phyloP scores from a whole-genome alignment of 2,113 vertebrate genomes.

The Hypanus sabinus region DNA sequence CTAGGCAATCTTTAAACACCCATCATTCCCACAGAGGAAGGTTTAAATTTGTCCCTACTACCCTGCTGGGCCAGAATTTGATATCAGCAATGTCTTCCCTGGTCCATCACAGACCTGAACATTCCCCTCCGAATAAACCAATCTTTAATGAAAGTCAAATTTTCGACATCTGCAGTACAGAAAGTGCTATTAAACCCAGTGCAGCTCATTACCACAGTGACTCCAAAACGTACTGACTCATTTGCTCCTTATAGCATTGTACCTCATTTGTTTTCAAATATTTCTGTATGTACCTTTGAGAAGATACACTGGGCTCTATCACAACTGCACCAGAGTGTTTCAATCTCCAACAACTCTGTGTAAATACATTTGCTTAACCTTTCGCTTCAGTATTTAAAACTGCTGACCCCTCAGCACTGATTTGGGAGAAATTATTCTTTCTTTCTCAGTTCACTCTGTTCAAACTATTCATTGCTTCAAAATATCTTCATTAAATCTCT shows the following conservation, averaged over 20 bases:
- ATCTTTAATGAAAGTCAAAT: not conserved
- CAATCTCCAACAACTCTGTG: not conserved
- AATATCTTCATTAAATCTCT: not conserved
- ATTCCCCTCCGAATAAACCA: not conserved
- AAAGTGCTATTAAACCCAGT: not conserved
- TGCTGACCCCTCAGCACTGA: not conserved
- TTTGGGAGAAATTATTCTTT: not conserved
- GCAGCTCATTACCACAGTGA: not conserved
- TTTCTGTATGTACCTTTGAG: not conserved
- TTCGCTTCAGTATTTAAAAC: not conserved
- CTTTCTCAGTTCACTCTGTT: not conserved
- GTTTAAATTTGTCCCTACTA: not conserved
- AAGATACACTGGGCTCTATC: not conserved
- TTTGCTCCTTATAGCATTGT: not conserved
- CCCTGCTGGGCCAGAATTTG: not conserved
- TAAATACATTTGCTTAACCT: not conserved
- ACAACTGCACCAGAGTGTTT: not conserved
- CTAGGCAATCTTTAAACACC: not conserved
- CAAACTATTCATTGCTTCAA: not conserved
- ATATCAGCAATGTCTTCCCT: not conserved
- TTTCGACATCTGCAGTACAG: not conserved
- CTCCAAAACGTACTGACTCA: not conserved
- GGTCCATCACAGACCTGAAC: not conserved
- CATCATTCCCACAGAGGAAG: not conserved
- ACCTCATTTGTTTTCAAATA: not conserved